Evolutionary conservation across 2,888 invertebrate species (phyloP).

Genomic region (Aspidiotus destructor): DNA sequence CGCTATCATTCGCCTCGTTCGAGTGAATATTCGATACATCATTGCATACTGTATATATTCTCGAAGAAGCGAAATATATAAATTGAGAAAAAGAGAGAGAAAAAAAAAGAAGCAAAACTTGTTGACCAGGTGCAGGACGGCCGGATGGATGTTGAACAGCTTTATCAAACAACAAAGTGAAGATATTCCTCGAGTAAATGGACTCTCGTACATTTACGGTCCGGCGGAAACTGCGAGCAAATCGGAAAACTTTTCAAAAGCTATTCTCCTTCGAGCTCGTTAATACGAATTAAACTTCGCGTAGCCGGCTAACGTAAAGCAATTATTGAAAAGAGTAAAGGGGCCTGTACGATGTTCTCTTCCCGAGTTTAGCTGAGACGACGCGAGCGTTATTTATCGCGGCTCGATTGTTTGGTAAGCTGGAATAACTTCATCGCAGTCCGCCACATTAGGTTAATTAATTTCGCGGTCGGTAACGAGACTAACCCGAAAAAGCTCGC

Average conservation of each 20-base stretch:
- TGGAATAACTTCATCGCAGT: not conserved
- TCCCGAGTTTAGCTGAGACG: not conserved
- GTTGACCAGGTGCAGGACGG: not conserved
- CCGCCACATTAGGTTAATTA: too few species aligned
- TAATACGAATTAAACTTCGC: slow-evolving; percentile 2
- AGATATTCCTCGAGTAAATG: slow-evolving; percentile 2
- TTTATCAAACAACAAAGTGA: not conserved
- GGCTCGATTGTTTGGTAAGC: not conserved
- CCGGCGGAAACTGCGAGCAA: slow-evolving; percentile 1
- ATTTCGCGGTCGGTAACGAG: too few species aligned
- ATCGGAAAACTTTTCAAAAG: slow-evolving; percentile 1
- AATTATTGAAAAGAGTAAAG: not conserved
- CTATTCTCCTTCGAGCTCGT: slow-evolving; percentile 2
- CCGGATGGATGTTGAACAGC: not conserved
- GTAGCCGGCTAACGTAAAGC: not conserved
- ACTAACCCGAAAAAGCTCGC: too few species aligned
- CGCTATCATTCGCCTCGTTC: not conserved
- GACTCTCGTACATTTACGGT: slow-evolving; percentile 2
- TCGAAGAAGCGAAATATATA: not conserved
- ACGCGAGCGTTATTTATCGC: not conserved
- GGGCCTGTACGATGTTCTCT: not conserved
- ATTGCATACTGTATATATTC: not conserved
- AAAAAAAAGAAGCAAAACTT: not conserved
- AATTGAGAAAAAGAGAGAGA: not conserved
- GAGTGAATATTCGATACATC: not conserved